Conservation (phyloP, 2,797 vertebrate species). For the Sebastes diploproa region DNA sequence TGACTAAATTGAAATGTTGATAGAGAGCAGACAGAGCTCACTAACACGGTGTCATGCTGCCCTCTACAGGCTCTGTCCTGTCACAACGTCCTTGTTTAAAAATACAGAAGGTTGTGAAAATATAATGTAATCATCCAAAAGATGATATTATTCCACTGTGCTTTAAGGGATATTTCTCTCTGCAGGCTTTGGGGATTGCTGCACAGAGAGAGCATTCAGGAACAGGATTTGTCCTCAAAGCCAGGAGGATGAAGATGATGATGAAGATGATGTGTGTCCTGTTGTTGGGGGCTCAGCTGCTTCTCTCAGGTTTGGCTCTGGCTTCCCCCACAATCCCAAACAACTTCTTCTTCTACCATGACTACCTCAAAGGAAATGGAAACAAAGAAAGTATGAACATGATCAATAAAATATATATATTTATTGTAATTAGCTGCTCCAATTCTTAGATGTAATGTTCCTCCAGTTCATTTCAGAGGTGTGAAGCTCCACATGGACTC, state of each 20-base stretch:
- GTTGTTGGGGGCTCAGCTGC: constrained; percentile 53
- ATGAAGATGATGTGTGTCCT: constrained; percentile 23
- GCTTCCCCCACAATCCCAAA: constrained; percentile 76
- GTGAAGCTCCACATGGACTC: constrained; percentile 85
- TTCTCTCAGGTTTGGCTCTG: constrained; percentile 34
- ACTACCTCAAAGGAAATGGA: constrained; percentile 68
- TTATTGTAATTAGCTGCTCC: too few relatives aligned
- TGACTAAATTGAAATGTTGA: background rate
- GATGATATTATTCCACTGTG: background rate
- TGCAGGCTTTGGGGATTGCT: background rate
- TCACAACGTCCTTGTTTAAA: background rate
- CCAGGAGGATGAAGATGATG: background rate
- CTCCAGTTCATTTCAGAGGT: constrained; percentile 75
- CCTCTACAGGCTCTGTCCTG: constrained; percentile 10
- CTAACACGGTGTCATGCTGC: background rate
- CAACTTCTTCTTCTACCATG: constrained; percentile 87
- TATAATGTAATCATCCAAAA: background rate
- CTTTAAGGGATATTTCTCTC: background rate
- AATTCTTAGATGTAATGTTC: background rate
- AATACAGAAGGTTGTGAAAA: background rate
- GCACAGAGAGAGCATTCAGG: background rate
- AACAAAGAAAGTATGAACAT: constrained; percentile 77
- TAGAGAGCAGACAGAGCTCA: background rate
- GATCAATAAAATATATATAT: background rate
- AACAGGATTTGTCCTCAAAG: background rate